phyloP scores from a whole-genome alignment of 2,797 vertebrate species.

The Pteropus rufus region DNA sequence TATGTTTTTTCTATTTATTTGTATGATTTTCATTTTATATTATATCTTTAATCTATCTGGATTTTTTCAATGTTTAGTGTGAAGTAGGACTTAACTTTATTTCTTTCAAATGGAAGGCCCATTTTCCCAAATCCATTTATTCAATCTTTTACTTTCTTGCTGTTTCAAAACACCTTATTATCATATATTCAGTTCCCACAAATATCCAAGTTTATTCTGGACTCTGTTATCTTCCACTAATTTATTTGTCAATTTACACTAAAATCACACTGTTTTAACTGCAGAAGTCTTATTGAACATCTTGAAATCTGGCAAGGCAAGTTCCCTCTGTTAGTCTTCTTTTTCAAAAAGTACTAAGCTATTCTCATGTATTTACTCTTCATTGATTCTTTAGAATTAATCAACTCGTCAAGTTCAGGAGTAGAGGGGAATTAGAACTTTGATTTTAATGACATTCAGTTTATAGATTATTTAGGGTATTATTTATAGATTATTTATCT shows the following conservation, averaged over 20 bases:
- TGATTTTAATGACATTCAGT: background rate
- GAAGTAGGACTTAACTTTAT: background rate
- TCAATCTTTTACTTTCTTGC: background rate
- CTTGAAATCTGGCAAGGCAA: background rate
- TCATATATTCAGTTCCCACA: background rate
- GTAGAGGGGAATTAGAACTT: background rate
- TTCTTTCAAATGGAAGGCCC: background rate
- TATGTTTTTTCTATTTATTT: conserved; percentile 18
- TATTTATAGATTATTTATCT: background rate
- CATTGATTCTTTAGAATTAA: background rate
- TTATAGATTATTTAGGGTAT: background rate
- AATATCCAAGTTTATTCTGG: background rate
- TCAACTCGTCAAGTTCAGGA: background rate
- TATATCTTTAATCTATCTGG: background rate
- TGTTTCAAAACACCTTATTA: background rate
- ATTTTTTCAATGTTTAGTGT: background rate
- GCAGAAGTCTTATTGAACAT: background rate
- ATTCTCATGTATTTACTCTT: background rate
- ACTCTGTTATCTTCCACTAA: background rate
- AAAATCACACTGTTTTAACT: background rate
- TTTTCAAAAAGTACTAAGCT: conserved; percentile 21
- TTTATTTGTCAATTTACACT: conserved; percentile 11
- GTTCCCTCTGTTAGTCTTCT: background rate
- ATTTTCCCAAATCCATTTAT: background rate
- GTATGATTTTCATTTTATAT: background rate